Evolutionary conservation across 2,113 vertebrate species (phyloP).

Genomic region (Grantiella picta): DNA sequence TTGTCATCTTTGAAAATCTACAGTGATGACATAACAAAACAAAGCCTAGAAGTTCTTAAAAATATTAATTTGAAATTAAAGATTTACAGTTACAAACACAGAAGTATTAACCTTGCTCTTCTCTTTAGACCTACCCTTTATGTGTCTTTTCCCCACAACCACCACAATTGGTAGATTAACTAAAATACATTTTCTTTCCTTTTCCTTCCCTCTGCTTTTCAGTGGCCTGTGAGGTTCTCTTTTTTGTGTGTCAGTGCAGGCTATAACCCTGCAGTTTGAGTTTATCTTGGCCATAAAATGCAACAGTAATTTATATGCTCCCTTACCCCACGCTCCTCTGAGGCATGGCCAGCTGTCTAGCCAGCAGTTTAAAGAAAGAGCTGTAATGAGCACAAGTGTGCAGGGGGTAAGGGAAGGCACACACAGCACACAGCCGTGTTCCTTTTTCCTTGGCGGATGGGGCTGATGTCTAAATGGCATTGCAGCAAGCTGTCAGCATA

Average conservation of each 20-base stretch:
- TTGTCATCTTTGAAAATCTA: conserved; percentile 28
- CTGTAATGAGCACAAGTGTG: conserved; percentile 53
- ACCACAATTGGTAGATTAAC: background rate
- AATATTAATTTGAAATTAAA: background rate
- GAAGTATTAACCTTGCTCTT: conserved; percentile 40
- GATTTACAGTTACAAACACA: conserved; percentile 24
- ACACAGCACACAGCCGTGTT: background rate
- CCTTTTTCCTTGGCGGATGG: conserved; percentile 34
- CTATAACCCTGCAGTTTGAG: conserved; percentile 71
- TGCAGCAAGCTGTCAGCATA: conserved; percentile 29
- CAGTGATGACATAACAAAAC: conserved; percentile 10
- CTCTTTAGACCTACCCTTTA: conserved; percentile 40
- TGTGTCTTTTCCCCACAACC: background rate
- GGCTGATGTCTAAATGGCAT: conserved; percentile 42
- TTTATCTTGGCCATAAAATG: conserved; percentile 79
- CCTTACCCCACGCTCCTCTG: conserved; percentile 56
- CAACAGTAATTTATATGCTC: conserved; percentile 76
- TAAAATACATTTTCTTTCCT: conserved; percentile 42
- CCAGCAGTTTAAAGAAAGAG: conserved; percentile 75
- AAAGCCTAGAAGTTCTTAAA: conserved; percentile 10
- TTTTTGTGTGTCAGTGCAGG: conserved; percentile 53
- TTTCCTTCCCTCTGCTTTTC: conserved; percentile 35
- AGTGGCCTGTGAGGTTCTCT: conserved; percentile 31
- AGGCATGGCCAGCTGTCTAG: conserved; percentile 76
- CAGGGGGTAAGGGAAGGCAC: background rate